Base-by-base conservation (phyloP, 2,113 vertebrate species). In the Rattus rattus region DNA sequence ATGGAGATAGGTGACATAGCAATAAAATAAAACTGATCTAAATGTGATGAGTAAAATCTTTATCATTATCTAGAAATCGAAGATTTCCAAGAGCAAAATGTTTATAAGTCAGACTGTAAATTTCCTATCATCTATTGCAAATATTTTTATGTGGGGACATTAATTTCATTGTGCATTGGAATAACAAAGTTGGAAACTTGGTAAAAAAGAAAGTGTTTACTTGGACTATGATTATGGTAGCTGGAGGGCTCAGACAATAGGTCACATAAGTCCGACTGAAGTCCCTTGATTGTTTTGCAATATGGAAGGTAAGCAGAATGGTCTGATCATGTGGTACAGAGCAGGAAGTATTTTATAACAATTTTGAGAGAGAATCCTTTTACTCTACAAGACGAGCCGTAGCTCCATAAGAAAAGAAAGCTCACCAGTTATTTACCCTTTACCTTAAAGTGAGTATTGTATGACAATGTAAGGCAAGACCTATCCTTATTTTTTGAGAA, bases 11-110 rank as follows among this genome's bases (percentile, higher is more conserved):
- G 91, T 96, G 94, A 77, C 10, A 75, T 12, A 65, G 61, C 12
- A 91, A 83, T 94, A 52, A 94, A 89, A 33, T 89, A 92, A 96
- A 69, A 86, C 33, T 47, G 30, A 92, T 30, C n/a, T 86, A 94
- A 90, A 86, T 89, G 54, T 70, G 47, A 88, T 75, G 6, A 6
- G 73, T 86, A 92, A 77, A 94, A 54, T 95, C 86, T 75, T 94
- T 43, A 43, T 43, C 43, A 43, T 43, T 43, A 43, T 87, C 59
- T 88, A 76, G 63, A n/a, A 90, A 61, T 26, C 30, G 59, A 80
- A 19, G n/a, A 10, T 63, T 77, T 56, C 86, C 85, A 65, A 86
- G 76, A 94, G 52, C 12, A 56, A 88, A 28, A 67, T 91, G n/a
- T 22, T 86, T 81, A 73, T 12, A 83, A 85, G 30, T 67, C 0